phyloP scores from a whole-genome alignment of 1,140 invertebrate species.

The Drosophila triauraria region DNA sequence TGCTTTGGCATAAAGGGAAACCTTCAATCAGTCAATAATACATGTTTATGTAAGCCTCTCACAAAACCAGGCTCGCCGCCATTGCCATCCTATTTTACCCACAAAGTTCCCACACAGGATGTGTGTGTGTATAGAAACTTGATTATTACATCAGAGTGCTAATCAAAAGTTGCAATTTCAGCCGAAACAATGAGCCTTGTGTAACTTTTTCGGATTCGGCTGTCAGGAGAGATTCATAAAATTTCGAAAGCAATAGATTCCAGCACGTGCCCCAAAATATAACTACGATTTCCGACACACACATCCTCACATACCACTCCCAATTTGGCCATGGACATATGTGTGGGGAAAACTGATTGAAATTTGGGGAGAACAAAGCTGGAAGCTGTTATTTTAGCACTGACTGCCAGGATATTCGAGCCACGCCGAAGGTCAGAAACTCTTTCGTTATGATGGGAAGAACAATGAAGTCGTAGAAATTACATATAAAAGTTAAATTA shows the following conservation, averaged over 20 bases:
- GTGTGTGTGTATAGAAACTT: conserved; percentile 33
- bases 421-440: conserved; percentile 18
- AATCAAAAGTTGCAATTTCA: conserved; percentile 74
- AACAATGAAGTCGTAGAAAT: background rate
- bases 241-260: conserved; percentile 37
- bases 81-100: background rate
- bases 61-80: background rate
- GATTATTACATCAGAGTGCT: conserved; percentile 69
- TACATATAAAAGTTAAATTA: background rate
- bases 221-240: conserved; percentile 65
- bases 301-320: conserved; percentile 12
- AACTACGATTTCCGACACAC: conserved; percentile 67
- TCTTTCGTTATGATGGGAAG: conserved; percentile 8
- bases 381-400: conserved; percentile 39
- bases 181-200: conserved; percentile 57
- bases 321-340: conserved; percentile 21
- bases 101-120: conserved; percentile 15
- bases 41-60: conserved; percentile 37
- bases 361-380: conserved; percentile 48
- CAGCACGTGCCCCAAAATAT: conserved; percentile 65
- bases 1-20: conserved; percentile 38
- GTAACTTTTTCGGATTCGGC: conserved; percentile 48
- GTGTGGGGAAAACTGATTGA: conserved; percentile 66
- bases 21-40: conserved; percentile 72
- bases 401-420: conserved; percentile 11